Base-by-base conservation (phyloP, 1,140 invertebrate species). In the Ectropis grisescens region DNA sequence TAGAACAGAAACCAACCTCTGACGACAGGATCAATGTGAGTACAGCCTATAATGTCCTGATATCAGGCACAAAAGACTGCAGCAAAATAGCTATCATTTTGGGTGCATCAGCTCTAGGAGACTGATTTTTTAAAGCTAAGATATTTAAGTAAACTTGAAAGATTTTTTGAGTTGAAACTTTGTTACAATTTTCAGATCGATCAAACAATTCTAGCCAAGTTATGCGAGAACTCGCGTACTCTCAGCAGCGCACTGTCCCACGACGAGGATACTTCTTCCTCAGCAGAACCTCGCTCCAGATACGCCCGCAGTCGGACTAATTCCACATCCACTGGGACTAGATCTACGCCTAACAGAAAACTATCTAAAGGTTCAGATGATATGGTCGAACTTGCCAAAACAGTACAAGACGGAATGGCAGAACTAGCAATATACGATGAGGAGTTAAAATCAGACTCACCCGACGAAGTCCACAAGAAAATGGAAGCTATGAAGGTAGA, bases 351-450 rank as follows among this genome's bases (percentile, higher is more conserved):
- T 14, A 54, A 41, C 9, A 50, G 69, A 51, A 68, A 66, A 29
- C 40, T 19, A 12, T 19, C 16, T 19, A 75, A 69, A 53, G 44
- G 40, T 13, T 59, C 68, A 2, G 62, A 70, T 12, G 62, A 72
- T n/a, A 58, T 68, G 1, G 43, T 68, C 12, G 76, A 79, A 33
- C 29, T 82, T 12, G 66, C 65, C 1, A 75, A 80, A 56, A 70
- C 75, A 1, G 67, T 82, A 5, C 69, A 71, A 59, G 67, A 82
- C 25, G 80, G 76, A 12, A 82, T 82, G 59, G 70, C 75, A 11
- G 67, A 78, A 13, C 52, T 81, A 9, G 46, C 59, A 2, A 74
- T 81, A 11, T 58, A 57, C 33, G 72, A 69, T 25, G 59, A 72
- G 2, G 54, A 64, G 23, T 41, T 37, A n/a, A 19, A 19, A 19